These are phyloP conservation scores for zebrafish (Danio rerio) DNA, from an alignment of 2,113 vertebrate genomes.

Conservation along the genomic window GRCz12tu NC_133190.1:35973001-35973500, in stretches of 20 bases:
- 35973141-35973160: constrained; percentile 62
- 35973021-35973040: neutral
- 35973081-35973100: neutral
- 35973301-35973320: too few relatives aligned
- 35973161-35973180: constrained; percentile 58
- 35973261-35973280: too few relatives aligned
- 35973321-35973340: too few relatives aligned
- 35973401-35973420: too few relatives aligned
- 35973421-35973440: too few relatives aligned
- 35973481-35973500: too few relatives aligned
- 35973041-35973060: neutral
- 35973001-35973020: constrained; percentile 10
- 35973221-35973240: constrained; percentile 60
- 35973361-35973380: too few relatives aligned
- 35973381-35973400: too few relatives aligned
- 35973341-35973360: too few relatives aligned
- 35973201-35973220: constrained; percentile 55
- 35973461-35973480: too few relatives aligned
- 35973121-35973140: constrained; percentile 52
- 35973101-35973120: constrained; percentile 32
- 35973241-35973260: constrained; percentile 1
- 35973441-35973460: too few relatives aligned
- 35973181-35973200: constrained; percentile 54
- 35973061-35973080: neutral
- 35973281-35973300: too few relatives aligned